Evolutionary conservation across 2,797 vertebrate species (phyloP).

Genomic region (Setipinna tenuifilis): DNA sequence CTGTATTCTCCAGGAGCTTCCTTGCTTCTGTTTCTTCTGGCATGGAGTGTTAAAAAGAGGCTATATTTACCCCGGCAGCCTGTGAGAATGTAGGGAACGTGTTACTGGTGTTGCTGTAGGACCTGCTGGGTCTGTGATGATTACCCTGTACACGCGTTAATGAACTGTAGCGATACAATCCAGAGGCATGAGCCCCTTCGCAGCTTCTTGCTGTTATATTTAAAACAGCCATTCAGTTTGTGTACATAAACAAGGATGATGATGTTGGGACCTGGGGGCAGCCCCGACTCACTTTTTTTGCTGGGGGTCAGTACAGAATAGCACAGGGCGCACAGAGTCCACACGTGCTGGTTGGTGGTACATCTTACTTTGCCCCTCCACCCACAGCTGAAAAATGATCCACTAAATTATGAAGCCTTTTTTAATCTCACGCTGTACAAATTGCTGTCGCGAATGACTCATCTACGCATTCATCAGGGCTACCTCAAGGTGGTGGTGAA

Average conservation of each 20-base stretch:
- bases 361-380: not conserved
- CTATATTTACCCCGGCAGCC: constrained; percentile 3
- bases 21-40: not conserved
- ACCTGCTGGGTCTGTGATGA: constrained; percentile 40
- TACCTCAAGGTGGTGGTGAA: not conserved
- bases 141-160: constrained; percentile 38
- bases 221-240: not conserved
- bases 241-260: not conserved
- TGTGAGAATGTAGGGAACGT: constrained; percentile 7
- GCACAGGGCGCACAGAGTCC: too few species aligned
- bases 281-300: not conserved
- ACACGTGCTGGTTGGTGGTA: not conserved
- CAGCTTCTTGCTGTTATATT: not conserved
- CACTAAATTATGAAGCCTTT: not conserved
- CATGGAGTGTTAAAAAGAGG: constrained; percentile 18
- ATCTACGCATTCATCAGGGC: not conserved
- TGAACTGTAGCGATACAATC: constrained; percentile 25
- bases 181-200: not conserved
- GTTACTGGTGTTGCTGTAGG: constrained; percentile 23
- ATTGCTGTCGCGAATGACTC: not conserved
- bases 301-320: not conserved
- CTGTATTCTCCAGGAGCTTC: not conserved
- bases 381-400: not conserved
- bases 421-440: not conserved
- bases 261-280: not conserved